phyloP scores from a whole-genome alignment of 2,113 vertebrate genomes.

The Triplophysa rosa region DNA sequence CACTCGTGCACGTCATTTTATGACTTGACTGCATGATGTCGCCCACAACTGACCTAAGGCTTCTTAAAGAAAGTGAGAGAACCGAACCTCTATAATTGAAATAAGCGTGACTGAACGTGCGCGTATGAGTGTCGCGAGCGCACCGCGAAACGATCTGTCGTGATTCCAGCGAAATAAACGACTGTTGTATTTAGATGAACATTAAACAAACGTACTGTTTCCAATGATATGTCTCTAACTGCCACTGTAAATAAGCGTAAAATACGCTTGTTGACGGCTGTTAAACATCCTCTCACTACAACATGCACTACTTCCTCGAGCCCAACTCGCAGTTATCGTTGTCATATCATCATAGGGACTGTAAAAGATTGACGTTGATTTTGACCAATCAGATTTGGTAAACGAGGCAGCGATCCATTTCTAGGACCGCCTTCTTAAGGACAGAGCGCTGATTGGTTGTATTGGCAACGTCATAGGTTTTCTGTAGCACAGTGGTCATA shows the following conservation, averaged over 20 bases:
- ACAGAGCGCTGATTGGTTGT: slow-evolving; percentile 23
- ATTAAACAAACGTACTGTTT: not conserved
- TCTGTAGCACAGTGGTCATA: not conserved
- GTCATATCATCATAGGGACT: not conserved
- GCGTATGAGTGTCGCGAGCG: not conserved
- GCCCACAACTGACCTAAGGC: slow-evolving; percentile 14
- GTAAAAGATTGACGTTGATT: not conserved
- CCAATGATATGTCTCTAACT: not conserved
- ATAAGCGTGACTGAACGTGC: not conserved
- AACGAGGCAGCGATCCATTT: not conserved
- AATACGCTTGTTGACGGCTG: not conserved
- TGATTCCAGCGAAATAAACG: not conserved
- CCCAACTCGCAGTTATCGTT: not conserved
- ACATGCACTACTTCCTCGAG: slow-evolving; percentile 19
- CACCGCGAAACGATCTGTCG: not conserved
- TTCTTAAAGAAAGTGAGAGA: slow-evolving; percentile 3
- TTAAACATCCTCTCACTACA: not conserved
- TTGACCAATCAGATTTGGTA: slow-evolving; percentile 41
- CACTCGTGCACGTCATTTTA: not conserved
- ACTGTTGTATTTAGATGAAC: not conserved
- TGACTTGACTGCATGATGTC: slow-evolving; percentile 60
- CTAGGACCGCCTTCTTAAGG: not conserved
- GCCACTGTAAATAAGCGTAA: not conserved
- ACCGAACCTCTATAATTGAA: not conserved
- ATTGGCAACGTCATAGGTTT: not conserved